Base-by-base conservation (phyloP, 1,140 invertebrate species). In the Hyphantria cunea region DNA sequence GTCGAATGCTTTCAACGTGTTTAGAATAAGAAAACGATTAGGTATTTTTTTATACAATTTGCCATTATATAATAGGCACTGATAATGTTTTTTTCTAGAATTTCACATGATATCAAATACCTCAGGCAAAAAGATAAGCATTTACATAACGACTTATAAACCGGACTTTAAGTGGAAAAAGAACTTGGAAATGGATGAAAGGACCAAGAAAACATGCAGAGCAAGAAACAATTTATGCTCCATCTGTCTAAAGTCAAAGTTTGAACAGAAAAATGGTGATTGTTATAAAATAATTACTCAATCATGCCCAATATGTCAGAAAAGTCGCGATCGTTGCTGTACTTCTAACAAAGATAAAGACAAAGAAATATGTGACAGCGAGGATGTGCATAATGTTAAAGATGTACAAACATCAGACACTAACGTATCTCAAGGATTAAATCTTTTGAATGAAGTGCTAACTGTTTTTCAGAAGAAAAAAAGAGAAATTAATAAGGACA, bases 381-480 rank as follows among this genome's bases (percentile, higher is more conserved):
- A 4, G 14, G 31, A 47, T 33, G 14, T 34, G 3, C 44, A 31
- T 41, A 65, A 52, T 37, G 48, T 25, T n/a, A 81, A 78, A 64
- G 66, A 56, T 1, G 65, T 80, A 14, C 81, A 83, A 66, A 80
- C 79, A 0, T 74, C 79, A 7, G 52, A 78, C 31, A 55, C 74
- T 31, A 74, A 89, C 54, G 52, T 80, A 6, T 54, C 68, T 12
- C 74, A 83, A 70, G 77, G 82, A 12, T 48, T 89, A 7, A 80
- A 66, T 17, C 66, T 89, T 15, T 49, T 89, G 0, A 85, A 84
- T 45, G 86, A 89, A 74, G 84, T 89, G 0, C 42, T 89, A 15
- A 88, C 68, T 11, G 82, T 80, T 2, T 86, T 88, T 59, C 81
- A 88, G 64, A 83, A 44, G 59, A 84, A 80, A 49, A 89, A 86